A percentile compares a stretch with the other conserved stretches of the same genome.
Evolutionary conservation across 2,888 invertebrate genomes (phyloP).

Genomic region (Noctua comes): DNA sequence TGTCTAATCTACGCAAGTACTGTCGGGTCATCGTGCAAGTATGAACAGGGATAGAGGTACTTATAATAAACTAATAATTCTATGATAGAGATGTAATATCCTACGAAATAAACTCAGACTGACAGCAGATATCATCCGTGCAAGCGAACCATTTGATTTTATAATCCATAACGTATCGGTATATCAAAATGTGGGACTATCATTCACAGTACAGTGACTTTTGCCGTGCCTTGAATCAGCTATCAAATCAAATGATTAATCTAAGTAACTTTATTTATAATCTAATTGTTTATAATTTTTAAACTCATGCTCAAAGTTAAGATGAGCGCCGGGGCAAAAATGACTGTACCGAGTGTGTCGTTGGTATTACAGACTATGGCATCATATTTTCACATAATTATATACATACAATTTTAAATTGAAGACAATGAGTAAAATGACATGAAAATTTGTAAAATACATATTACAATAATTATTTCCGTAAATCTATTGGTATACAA

Average conservation of each 20-base stretch:
- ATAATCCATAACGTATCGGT: slow-evolving; percentile 42
- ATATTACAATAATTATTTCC: slow-evolving; percentile 61
- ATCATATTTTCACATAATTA: slow-evolving; percentile 49
- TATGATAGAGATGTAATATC: slow-evolving; percentile 53
- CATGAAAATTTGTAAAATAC: slow-evolving; percentile 69
- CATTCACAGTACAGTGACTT: slow-evolving; percentile 50
- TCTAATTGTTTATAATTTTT: slow-evolving; percentile 39
- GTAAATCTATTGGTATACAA: slow-evolving; percentile 75
- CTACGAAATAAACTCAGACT: slow-evolving; percentile 46
- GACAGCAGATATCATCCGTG: slow-evolving; percentile 35
- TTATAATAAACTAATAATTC: slow-evolving; percentile 60
- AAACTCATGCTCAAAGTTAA: slow-evolving; percentile 26
- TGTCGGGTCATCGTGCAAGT: slow-evolving; percentile 56
- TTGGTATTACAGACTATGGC: slow-evolving; percentile 34
- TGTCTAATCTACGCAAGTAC: slow-evolving; percentile 53
- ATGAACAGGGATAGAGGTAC: slow-evolving; percentile 53
- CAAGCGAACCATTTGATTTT: slow-evolving; percentile 49
- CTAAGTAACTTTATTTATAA: slow-evolving; percentile 43
- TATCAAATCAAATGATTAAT: slow-evolving; percentile 46
- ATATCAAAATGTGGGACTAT: slow-evolving; percentile 25
- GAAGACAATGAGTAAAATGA: slow-evolving; percentile 67
- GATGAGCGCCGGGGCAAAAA: slow-evolving; percentile 43
- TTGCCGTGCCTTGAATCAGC: slow-evolving; percentile 31
- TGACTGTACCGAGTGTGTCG: slow-evolving; percentile 42
- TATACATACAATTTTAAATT: slow-evolving; percentile 58